Percentiles rank a stretch among this genome's conserved stretches.
Conservation (phyloP, 2,888 invertebrate genomes). For the Oscheius myriophilus region DNA sequence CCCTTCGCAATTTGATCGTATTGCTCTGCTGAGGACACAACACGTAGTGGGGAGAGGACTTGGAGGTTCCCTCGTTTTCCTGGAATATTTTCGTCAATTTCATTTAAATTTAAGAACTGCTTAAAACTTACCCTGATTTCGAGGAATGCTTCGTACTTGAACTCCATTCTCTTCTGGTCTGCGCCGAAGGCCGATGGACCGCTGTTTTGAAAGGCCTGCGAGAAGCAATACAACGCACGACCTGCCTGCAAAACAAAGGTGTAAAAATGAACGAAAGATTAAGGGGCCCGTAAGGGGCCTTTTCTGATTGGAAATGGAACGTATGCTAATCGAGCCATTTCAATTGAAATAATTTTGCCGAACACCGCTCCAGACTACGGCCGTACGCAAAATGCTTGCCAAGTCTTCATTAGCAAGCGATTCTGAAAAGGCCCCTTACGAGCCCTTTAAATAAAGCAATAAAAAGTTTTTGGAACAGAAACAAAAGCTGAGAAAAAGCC, state of each 20-base stretch:
- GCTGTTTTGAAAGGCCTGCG: conserved; percentile 88
- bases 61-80: conserved; percentile 76
- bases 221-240: conserved; percentile 81
- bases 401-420: too few species aligned
- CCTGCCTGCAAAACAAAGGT: conserved; percentile 72
- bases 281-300: too few species aligned
- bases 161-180: conserved; percentile 74
- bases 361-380: too few species aligned
- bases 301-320: too few species aligned
- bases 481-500: too few species aligned
- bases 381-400: too few species aligned
- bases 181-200: conserved; percentile 28
- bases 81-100: conserved; percentile 6
- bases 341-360: too few species aligned
- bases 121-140: conserved; percentile 79
- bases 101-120: not conserved
- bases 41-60: conserved; percentile 76
- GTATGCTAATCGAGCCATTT: too few species aligned
- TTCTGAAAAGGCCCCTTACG: too few species aligned
- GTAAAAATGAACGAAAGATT: not conserved
- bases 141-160: conserved; percentile 88
- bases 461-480: not conserved
- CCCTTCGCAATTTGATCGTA: conserved; percentile 79
- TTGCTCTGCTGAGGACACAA: conserved; percentile 72
- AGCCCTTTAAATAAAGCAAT: too few species aligned